Percentiles rank a stretch among this genome's conserved stretches.
Evolutionary conservation across 2,113 vertebrate genomes (phyloP).

Genomic region (Sapayoa aenigma): DNA sequence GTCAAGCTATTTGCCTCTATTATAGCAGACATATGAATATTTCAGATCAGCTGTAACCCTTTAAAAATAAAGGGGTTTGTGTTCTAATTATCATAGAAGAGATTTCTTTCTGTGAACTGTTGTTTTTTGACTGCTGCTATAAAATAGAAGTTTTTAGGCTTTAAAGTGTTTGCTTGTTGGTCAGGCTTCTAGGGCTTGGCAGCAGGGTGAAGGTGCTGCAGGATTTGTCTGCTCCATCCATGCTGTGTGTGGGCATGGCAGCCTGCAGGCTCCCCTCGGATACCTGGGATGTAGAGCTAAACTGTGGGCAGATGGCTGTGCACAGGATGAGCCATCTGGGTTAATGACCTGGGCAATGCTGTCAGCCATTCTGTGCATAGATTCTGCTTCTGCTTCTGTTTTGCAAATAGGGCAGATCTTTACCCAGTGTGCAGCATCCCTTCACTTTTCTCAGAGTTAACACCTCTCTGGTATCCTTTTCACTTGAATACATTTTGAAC

Average conservation of each 20-base stretch:
- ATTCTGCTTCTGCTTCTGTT: background rate
- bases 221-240: background rate
- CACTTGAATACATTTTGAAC: background rate
- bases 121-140: background rate
- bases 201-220: background rate
- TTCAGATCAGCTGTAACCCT: background rate
- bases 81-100: background rate
- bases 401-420: conserved; percentile 5
- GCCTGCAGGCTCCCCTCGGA: background rate
- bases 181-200: background rate
- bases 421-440: background rate
- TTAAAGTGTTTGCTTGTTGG: background rate
- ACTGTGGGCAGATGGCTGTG: background rate
- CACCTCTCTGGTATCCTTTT: background rate
- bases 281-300: background rate
- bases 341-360: background rate
- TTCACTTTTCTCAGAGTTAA: background rate
- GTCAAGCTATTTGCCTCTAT: background rate
- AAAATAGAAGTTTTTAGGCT: background rate
- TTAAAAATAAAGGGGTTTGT: background rate
- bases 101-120: background rate
- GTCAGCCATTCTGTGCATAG: background rate
- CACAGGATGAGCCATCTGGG: background rate
- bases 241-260: background rate
- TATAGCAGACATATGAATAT: background rate